These are phyloP conservation scores for Syritta pipiens DNA, from an alignment of 2,888 invertebrate genomes.

Conservation along the genomic window DNA sequence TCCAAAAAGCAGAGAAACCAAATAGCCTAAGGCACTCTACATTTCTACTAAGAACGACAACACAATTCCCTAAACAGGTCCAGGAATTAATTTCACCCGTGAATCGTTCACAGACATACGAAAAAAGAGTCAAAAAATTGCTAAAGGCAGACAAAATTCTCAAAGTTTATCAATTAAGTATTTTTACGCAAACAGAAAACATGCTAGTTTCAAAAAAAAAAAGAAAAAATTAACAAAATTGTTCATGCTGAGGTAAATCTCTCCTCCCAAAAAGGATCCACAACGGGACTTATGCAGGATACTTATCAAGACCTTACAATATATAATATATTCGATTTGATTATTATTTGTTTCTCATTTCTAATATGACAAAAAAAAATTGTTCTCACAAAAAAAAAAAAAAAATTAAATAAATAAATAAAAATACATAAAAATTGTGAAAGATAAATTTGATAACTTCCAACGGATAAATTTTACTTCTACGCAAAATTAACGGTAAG, in stretches of 20 bases:
- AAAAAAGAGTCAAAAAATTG: too few species aligned
- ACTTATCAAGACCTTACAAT: too few species aligned
- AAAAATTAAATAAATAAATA: background rate
- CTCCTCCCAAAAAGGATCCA: background rate
- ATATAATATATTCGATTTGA: too few species aligned
- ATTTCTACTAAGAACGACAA: too few species aligned
- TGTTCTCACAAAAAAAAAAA: background rate
- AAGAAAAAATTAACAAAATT: background rate
- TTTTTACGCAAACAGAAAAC: background rate
- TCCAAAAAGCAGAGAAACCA: too few species aligned
- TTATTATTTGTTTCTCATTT: too few species aligned
- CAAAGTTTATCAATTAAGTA: background rate
- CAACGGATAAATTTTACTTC: conserved; percentile 21
- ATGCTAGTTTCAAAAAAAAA: background rate
- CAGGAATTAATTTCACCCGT: too few species aligned
- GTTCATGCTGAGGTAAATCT: background rate
- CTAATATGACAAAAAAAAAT: background rate
- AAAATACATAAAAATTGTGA: too few species aligned
- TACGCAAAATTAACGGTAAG: conserved; percentile 25
- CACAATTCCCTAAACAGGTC: too few species aligned
- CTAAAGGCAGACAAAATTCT: background rate
- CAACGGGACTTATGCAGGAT: too few species aligned
- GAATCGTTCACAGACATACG: too few species aligned
- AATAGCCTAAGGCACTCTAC: too few species aligned
- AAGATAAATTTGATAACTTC: conserved; percentile 11